Percentiles rank a stretch among this genome's conserved stretches.
phyloP scores from a whole-genome alignment of 1,140 invertebrate species.

The Teleogryllus occipitalis region DNA sequence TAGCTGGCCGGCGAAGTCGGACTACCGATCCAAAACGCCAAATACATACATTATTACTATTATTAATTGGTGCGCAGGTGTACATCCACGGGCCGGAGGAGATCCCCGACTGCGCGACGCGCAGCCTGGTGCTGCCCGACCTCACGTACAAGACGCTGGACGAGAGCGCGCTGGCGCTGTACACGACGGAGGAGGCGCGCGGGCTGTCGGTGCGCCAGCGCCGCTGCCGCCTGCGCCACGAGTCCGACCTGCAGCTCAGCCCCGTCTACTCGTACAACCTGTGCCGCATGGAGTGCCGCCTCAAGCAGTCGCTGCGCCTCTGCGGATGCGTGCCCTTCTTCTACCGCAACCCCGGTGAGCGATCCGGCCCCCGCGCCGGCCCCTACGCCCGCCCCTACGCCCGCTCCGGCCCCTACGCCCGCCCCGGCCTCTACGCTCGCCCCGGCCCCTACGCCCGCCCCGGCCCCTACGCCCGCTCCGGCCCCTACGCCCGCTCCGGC shows the following conservation, averaged over 20 bases:
- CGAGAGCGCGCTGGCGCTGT: conserved; percentile 36
- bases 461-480: too few species aligned
- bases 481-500: too few species aligned
- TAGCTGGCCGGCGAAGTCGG: too few species aligned
- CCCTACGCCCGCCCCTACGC: too few species aligned
- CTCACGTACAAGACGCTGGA: conserved; percentile 28
- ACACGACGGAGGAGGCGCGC: conserved; percentile 33
- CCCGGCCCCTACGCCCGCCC: too few species aligned
- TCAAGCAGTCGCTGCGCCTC: conserved; percentile 44
- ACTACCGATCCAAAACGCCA: too few species aligned
- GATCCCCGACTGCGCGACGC: conserved; percentile 47
- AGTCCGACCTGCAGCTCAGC: conserved; percentile 49
- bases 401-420: too few species aligned
- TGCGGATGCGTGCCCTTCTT: conserved; percentile 59
- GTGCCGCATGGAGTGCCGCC: conserved; percentile 56
- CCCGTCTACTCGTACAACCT: conserved; percentile 55
- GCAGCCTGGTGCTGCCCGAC: conserved; percentile 26
- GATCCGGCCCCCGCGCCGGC: too few species aligned
- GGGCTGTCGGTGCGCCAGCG: conserved; percentile 46
- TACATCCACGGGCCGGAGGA: conserved; percentile 49
- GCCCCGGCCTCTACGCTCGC: too few species aligned
- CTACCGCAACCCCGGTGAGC: conserved; percentile 31
- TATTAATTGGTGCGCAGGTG: conserved; percentile 38
- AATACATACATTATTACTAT: too few species aligned
- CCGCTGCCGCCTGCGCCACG: conserved; percentile 52